Conservation (phyloP, 2,888 invertebrate species). For the Hypercompe scribonia region DNA sequence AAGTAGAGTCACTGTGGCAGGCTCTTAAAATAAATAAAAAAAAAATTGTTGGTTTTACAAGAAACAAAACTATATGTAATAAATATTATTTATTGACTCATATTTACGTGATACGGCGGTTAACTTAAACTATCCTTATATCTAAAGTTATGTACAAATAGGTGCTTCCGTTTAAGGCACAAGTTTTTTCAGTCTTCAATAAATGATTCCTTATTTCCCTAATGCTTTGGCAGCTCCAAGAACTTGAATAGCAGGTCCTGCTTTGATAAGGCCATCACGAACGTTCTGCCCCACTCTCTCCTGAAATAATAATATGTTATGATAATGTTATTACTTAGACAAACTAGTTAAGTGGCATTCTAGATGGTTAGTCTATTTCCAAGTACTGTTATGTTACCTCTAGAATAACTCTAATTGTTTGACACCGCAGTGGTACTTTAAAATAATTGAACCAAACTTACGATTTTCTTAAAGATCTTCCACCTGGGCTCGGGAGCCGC, state of each 20-base stretch:
- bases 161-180: too few species aligned
- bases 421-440: background rate
- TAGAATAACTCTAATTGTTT: background rate
- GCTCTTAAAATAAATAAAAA: too few species aligned
- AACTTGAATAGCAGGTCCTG: constrained; percentile 68
- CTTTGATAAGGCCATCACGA: constrained; percentile 70
- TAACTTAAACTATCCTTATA: background rate
- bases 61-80: background rate
- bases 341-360: too few species aligned
- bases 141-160: background rate
- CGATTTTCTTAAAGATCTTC: constrained; percentile 64
- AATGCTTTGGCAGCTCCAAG: constrained; percentile 26
- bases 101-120: background rate
- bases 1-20: too few species aligned
- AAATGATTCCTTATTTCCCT: background rate
- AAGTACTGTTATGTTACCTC: too few species aligned
- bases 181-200: background rate
- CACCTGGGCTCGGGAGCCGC: constrained; percentile 61
- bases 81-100: background rate
- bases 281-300: constrained; percentile 67
- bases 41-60: background rate
- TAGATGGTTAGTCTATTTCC: too few species aligned
- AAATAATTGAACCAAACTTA: constrained; percentile 32
- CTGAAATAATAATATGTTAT: constrained; percentile 50
- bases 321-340: too few species aligned